These are phyloP conservation scores for Scaeva pyrastri DNA, from an alignment of 2,888 invertebrate genomes.

Conservation along the genomic window DNA sequence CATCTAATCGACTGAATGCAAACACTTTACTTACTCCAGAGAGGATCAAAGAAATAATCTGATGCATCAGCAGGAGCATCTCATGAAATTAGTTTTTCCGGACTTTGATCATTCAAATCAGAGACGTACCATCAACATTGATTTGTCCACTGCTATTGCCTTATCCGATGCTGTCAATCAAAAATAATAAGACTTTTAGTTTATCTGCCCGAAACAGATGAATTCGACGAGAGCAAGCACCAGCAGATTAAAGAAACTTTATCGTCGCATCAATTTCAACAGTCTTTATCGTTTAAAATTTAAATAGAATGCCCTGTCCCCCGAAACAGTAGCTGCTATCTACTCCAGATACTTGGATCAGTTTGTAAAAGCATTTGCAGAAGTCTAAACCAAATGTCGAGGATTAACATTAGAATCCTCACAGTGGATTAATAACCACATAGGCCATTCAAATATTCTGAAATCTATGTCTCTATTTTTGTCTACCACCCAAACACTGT, in stretches of 20 bases:
- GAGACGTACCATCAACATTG: conserved; percentile 85
- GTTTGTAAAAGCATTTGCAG: conserved; percentile 95
- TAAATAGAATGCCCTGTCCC: conserved; percentile 95
- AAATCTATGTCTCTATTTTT: too few relatives aligned
- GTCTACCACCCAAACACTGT: too few relatives aligned
- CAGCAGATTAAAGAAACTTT: conserved; percentile 94
- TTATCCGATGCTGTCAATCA: conserved; percentile 87
- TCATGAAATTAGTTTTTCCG: conserved; percentile 77
- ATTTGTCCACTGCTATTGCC: conserved; percentile 88
- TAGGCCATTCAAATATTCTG: too few relatives aligned
- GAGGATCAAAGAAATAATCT: conserved; percentile 74
- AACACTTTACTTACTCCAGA: conserved; percentile 82
- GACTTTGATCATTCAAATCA: conserved; percentile 82
- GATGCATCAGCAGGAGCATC: conserved; percentile 77
- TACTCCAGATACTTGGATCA: conserved; percentile 96
- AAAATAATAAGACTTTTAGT: conserved; percentile 86
- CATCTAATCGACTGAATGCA: conserved; percentile 82
- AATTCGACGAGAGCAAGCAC: conserved; percentile 84
- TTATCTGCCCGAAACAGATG: conserved; percentile 88
- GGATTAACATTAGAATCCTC: conserved; percentile 78
- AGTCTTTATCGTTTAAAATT: conserved; percentile 98
- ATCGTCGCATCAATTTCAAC: conserved; percentile 96
- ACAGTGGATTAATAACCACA: too few relatives aligned
- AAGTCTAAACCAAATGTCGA: conserved; percentile 84
- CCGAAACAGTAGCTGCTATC: conserved; percentile 96